Conservation (phyloP, 2,113 vertebrate species). For the Vanacampus margaritifer region DNA sequence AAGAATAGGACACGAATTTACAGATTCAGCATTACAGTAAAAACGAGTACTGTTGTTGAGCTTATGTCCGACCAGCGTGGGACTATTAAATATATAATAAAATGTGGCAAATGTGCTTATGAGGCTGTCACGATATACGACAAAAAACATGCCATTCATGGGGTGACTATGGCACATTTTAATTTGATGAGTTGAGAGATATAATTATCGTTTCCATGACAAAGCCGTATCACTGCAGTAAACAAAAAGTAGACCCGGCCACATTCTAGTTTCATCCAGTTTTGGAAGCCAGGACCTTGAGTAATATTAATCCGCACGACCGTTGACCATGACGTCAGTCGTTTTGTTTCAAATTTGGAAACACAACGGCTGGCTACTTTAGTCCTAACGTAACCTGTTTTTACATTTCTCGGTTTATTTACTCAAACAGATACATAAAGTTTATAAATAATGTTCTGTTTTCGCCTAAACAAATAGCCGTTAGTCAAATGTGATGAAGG, state of each 20-base stretch:
- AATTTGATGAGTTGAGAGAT: not conserved
- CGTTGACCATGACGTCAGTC: constrained; percentile 56
- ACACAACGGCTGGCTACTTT: too few relatives aligned
- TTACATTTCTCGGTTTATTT: not conserved
- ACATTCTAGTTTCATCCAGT: constrained; percentile 66
- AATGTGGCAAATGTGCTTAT: not conserved
- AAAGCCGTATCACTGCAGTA: constrained; percentile 52
- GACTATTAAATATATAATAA: not conserved
- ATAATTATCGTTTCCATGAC: not conserved
- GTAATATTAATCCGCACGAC: constrained; percentile 52
- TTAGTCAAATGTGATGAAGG: not conserved
- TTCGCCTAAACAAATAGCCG: not conserved
- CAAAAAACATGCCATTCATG: not conserved
- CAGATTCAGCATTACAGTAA: not conserved
- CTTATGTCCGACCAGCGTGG: not conserved
- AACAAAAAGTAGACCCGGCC: constrained; percentile 60
- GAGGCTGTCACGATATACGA: not conserved
- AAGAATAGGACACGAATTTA: not conserved
- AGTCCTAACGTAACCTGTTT: too few relatives aligned
- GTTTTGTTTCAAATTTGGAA: constrained; percentile 12
- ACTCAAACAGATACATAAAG: not conserved
- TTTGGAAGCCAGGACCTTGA: constrained; percentile 31
- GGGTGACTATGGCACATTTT: not conserved
- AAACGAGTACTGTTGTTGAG: not conserved
- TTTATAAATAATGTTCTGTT: not conserved